Percentiles rank a stretch among this genome's conserved stretches.
These are phyloP conservation scores for Enhydra lutris DNA, from an alignment of 2,113 vertebrate genomes.

Conservation along the genomic window DNA sequence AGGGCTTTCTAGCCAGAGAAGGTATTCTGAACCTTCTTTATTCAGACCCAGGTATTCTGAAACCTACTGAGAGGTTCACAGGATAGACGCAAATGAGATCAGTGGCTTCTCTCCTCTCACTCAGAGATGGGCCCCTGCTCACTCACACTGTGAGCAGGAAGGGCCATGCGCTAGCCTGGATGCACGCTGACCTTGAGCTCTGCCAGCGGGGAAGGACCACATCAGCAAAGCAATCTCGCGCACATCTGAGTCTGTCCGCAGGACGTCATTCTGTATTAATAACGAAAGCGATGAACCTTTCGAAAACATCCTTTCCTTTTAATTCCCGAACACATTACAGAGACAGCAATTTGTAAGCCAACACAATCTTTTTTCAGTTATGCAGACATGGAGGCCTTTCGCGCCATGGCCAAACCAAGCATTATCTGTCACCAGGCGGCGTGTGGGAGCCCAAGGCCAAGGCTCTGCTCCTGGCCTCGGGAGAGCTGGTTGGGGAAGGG, in stretches of 20 bases:
- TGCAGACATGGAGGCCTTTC: background rate
- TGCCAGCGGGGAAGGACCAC: background rate
- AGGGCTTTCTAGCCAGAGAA: background rate
- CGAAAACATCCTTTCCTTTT: background rate
- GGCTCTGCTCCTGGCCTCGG: background rate
- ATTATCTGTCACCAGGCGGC: rapidly evolving
- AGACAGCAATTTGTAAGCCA: background rate
- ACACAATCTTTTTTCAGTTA: background rate
- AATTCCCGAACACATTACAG: background rate
- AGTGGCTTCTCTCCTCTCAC: background rate
- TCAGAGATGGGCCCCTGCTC: background rate
- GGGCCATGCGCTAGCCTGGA: background rate
- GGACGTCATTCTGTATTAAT: background rate
- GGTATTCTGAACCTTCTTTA: background rate
- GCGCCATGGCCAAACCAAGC: background rate
- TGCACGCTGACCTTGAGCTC: rapidly evolving
- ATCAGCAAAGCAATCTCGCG: background rate
- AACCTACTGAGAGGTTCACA: slow-evolving; percentile 31
- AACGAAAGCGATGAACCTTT: background rate
- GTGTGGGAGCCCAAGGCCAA: background rate
- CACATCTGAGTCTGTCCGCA: background rate
- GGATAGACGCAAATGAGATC: background rate
- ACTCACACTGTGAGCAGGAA: background rate
- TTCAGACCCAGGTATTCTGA: background rate
- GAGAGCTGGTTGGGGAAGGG: background rate